Evolutionary conservation across 2,113 vertebrate genomes (phyloP).

Genomic region (Spilogale gracilis): DNA sequence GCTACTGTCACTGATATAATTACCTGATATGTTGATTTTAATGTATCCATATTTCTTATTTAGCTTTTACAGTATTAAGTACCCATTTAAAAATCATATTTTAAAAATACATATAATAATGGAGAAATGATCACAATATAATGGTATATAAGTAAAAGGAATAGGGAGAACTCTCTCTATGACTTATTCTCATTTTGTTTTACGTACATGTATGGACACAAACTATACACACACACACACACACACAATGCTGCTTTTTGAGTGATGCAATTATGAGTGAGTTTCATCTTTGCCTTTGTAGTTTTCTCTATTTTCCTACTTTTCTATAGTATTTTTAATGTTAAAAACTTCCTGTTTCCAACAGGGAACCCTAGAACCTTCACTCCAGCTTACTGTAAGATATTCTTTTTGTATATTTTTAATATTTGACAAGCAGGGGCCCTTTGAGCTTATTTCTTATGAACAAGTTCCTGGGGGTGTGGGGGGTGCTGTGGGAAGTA

Average conservation of each 20-base stretch:
- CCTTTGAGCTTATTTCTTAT: background rate
- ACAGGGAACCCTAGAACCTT: background rate
- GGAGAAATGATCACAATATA: constrained; percentile 8
- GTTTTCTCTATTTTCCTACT: background rate
- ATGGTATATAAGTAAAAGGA: background rate
- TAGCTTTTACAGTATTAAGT: background rate
- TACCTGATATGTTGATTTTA: background rate
- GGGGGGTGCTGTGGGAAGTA: background rate
- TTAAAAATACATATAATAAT: background rate
- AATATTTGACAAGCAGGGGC: background rate
- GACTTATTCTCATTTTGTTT: constrained; percentile 3
- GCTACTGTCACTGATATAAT: background rate
- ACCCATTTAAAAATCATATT: background rate
- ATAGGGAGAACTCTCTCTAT: background rate
- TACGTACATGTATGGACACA: background rate
- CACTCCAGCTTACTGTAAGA: background rate
- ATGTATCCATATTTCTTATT: constrained; percentile 12
- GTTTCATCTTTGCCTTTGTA: background rate
- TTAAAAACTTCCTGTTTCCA: background rate
- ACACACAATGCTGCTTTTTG: background rate
- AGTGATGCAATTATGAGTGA: background rate
- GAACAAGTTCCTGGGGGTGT: background rate
- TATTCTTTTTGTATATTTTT: background rate
- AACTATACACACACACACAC: too few relatives aligned
- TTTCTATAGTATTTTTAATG: background rate